These are phyloP conservation scores for Mercenaria mercenaria DNA, from an alignment of 1,140 invertebrate genomes.

Conservation along the genomic window DNA sequence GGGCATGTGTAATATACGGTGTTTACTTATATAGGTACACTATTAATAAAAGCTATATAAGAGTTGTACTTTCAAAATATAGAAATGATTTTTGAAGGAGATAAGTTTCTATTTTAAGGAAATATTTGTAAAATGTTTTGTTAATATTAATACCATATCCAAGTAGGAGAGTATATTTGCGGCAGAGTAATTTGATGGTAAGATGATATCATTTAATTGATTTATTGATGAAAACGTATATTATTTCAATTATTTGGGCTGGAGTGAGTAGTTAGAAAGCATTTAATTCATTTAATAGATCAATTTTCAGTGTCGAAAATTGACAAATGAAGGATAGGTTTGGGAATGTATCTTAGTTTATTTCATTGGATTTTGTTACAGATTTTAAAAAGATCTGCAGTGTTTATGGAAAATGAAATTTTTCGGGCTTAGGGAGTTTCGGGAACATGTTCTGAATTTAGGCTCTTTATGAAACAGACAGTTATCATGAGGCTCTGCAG, in stretches of 20 bases:
- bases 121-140: neutral
- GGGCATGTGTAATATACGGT: no score
- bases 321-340: neutral
- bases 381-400: no score
- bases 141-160: neutral
- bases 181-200: neutral
- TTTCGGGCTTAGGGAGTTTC: no score
- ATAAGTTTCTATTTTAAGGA: constrained; percentile 2
- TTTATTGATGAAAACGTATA: neutral
- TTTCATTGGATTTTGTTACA: no score
- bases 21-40: neutral
- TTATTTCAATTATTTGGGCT: neutral
- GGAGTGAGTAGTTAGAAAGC: neutral
- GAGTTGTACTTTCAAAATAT: no score
- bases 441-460: no score
- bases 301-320: neutral
- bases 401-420: no score
- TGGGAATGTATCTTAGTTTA: neutral
- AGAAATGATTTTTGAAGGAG: neutral
- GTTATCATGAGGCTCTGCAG: no score
- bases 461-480: no score
- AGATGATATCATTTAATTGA: neutral
- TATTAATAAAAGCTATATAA: no score
- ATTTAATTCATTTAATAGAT: constrained; percentile 10
- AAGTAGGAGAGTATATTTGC: no score